These are phyloP conservation scores for Isichthys henryi DNA, from an alignment of 2,113 vertebrate species.

Conservation along the genomic window DNA sequence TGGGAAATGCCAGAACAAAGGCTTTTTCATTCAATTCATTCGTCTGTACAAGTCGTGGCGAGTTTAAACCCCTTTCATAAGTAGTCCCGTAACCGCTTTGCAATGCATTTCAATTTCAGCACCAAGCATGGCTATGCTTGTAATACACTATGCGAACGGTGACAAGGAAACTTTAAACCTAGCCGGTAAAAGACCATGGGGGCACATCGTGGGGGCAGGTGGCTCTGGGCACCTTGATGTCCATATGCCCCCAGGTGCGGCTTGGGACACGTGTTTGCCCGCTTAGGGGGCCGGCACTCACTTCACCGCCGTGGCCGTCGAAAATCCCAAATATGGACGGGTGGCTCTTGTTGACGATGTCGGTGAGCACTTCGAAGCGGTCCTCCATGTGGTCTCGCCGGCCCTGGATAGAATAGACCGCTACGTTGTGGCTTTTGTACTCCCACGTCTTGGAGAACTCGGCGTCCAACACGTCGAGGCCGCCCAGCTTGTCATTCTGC, in stretches of 20 bases:
- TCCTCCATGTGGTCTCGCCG: conserved; percentile 97
- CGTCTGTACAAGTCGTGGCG: background rate
- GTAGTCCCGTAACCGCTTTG: background rate
- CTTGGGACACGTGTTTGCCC: background rate
- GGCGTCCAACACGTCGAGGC: conserved; percentile 84
- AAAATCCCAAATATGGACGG: conserved; percentile 95
- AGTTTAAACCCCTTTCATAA: background rate
- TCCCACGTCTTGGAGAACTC: conserved; percentile 97
- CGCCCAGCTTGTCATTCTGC: conserved; percentile 87
- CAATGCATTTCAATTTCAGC: background rate
- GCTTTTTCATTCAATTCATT: background rate
- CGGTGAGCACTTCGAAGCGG: conserved; percentile 84
- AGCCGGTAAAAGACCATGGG: background rate
- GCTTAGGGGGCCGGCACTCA: conserved; percentile 51
- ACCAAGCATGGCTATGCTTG: background rate
- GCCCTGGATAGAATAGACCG: conserved; percentile 96
- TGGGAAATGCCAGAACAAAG: background rate
- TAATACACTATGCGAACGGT: background rate
- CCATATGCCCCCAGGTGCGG: background rate
- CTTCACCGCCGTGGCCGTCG: conserved; percentile 96
- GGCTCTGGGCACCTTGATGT: background rate
- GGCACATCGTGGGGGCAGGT: background rate
- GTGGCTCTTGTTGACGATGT: conserved; percentile 86
- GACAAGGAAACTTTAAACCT: background rate
- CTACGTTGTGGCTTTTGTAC: conserved; percentile 86